Evolutionary conservation across 2,113 vertebrate species (phyloP).

Genomic region (Vulpes vulpes): DNA sequence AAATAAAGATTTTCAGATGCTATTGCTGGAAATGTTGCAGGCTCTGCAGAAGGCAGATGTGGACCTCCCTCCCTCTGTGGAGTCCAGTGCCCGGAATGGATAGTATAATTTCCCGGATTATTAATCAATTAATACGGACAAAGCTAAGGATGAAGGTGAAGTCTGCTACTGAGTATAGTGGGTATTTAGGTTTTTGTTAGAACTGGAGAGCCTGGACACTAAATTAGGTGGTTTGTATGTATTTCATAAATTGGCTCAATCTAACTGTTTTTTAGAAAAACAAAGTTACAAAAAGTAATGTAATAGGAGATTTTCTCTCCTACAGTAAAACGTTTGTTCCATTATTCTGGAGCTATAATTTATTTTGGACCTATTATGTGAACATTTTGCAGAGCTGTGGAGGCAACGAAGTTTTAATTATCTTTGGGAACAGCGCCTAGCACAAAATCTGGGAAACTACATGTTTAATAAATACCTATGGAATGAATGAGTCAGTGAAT

Average conservation of each 20-base stretch:
- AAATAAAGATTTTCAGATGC: constrained; percentile 58
- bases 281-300: not conserved
- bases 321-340: not conserved
- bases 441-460: not conserved
- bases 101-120: constrained; percentile 52
- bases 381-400: not conserved
- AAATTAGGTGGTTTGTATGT: not conserved
- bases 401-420: constrained; percentile 27
- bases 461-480: not conserved
- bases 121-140: not conserved
- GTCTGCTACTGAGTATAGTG: not conserved
- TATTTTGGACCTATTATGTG: not conserved
- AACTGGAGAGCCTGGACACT: not conserved
- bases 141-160: constrained; percentile 20
- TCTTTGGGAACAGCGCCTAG: not conserved
- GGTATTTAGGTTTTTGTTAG: not conserved
- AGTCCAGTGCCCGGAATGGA: not conserved
- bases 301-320: not conserved
- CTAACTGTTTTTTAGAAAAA: not conserved
- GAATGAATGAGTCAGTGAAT: not conserved
- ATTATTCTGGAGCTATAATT: not conserved
- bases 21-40: not conserved
- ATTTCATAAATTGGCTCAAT: not conserved
- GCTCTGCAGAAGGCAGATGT: constrained; percentile 39
- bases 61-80: constrained; percentile 17